Evolutionary conservation across 2,113 vertebrate genomes (phyloP).

Genomic region (Elephas maximus): DNA sequence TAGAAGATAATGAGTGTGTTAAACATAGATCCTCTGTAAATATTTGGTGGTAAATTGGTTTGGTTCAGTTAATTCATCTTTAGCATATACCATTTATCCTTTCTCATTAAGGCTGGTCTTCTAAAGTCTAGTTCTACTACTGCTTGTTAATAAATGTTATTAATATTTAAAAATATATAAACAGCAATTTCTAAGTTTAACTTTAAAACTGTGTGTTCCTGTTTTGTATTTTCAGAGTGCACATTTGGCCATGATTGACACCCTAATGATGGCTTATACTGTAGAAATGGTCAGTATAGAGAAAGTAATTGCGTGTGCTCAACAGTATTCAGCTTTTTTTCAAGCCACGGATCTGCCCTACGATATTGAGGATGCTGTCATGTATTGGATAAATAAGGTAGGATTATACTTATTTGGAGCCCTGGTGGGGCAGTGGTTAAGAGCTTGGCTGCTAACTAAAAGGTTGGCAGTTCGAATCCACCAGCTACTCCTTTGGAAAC

Average conservation of each 20-base stretch:
- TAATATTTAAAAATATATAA: not conserved
- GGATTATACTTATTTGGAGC: not conserved
- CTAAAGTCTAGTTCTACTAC: not conserved
- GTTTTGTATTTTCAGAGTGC: conserved; percentile 90
- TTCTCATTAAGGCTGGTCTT: not conserved
- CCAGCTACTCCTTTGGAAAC: no score
- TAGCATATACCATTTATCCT: not conserved
- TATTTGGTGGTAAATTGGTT: not conserved
- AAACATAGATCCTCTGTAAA: not conserved
- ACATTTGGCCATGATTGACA: conserved; percentile 98
- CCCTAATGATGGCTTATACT: conserved; percentile 98
- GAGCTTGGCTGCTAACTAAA: no score
- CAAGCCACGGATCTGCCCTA: conserved; percentile 94
- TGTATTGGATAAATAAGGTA: conserved; percentile 99
- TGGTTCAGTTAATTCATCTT: not conserved
- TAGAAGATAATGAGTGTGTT: not conserved
- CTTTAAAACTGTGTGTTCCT: not conserved
- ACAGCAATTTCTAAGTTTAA: not conserved
- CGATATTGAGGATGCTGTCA: conserved; percentile 96
- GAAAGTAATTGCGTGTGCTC: conserved; percentile 94
- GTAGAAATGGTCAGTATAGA: conserved; percentile 96
- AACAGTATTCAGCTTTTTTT: conserved; percentile 93
- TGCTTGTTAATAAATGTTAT: not conserved
- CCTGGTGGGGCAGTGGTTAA: no score
- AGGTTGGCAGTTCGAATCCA: no score